These are phyloP conservation scores for Sylvicola cinctus DNA, from an alignment of 2,888 invertebrate species.

Conservation along the genomic window DNA sequence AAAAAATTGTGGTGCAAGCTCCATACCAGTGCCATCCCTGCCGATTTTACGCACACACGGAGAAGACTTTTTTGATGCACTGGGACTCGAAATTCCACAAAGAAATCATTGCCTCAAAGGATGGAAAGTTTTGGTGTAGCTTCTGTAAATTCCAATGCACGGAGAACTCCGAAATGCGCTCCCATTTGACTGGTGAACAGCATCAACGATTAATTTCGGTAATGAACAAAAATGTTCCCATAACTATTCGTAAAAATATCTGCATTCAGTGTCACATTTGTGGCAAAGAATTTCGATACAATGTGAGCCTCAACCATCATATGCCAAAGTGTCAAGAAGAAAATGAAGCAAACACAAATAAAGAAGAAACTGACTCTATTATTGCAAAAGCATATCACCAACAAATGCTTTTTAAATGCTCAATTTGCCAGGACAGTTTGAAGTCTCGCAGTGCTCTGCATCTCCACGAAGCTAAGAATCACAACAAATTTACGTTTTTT, in stretches of 20 bases:
- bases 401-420: background rate
- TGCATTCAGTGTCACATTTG: conserved; percentile 46
- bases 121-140: conserved; percentile 48
- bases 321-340: conserved; percentile 29
- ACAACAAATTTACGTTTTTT: conserved; percentile 36
- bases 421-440: too few species aligned
- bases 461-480: conserved; percentile 39
- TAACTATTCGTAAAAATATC: conserved; percentile 47
- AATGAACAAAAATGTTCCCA: conserved; percentile 62
- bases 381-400: too few species aligned
- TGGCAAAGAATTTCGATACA: conserved; percentile 45
- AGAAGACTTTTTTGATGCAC: conserved; percentile 45
- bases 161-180: conserved; percentile 40
- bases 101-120: conserved; percentile 23
- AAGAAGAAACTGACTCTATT: too few species aligned
- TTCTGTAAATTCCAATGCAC: conserved; percentile 50
- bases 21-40: conserved; percentile 75
- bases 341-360: too few species aligned
- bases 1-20: conserved; percentile 54
- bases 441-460: conserved; percentile 43
- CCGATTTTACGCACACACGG: conserved; percentile 64
- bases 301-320: conserved; percentile 48
- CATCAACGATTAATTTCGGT: conserved; percentile 54
- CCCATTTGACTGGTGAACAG: conserved; percentile 40
- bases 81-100: conserved; percentile 48